A percentile compares a stretch with the other conserved stretches of the same genome.
Conservation (phyloP, 92 coral and sea anemone genomes). For the Palythoa caribaeorum region DNA sequence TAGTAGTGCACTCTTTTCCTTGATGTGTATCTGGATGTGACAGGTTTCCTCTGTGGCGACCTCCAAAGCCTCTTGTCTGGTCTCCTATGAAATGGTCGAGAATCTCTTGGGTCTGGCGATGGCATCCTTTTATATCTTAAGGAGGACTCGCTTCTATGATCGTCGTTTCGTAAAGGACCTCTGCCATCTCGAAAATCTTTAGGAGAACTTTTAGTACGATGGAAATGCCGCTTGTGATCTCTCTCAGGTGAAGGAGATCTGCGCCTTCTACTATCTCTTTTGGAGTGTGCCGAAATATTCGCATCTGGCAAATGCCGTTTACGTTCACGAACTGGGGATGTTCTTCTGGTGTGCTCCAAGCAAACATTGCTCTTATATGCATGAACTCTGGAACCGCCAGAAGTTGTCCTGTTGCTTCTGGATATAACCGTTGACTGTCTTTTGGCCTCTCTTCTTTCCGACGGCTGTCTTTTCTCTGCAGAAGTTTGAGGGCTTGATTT, state of each 20-base stretch:
- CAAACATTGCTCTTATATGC: background rate
- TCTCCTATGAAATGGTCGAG: background rate
- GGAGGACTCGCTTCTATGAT: background rate
- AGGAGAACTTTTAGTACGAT: background rate
- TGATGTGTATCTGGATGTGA: background rate
- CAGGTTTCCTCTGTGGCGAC: background rate
- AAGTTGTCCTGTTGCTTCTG: background rate
- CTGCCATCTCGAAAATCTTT: background rate
- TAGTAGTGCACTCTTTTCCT: background rate
- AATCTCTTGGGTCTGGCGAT: background rate
- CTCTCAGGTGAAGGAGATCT: conserved; percentile 1
- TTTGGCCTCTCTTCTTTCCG: background rate
- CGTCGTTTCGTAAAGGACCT: background rate
- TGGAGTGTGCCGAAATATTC: background rate
- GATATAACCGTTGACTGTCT: background rate
- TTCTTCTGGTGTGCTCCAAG: background rate
- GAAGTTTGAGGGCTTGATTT: background rate
- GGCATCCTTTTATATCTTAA: background rate
- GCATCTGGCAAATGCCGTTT: background rate
- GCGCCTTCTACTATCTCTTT: background rate
- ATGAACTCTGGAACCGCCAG: background rate
- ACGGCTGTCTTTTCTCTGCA: background rate
- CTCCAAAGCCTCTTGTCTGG: background rate
- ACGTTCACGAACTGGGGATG: background rate
- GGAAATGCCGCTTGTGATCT: background rate